These are phyloP conservation scores for Thaleichthys pacificus DNA, from an alignment of 2,797 vertebrate species.

Conservation along the genomic window DNA sequence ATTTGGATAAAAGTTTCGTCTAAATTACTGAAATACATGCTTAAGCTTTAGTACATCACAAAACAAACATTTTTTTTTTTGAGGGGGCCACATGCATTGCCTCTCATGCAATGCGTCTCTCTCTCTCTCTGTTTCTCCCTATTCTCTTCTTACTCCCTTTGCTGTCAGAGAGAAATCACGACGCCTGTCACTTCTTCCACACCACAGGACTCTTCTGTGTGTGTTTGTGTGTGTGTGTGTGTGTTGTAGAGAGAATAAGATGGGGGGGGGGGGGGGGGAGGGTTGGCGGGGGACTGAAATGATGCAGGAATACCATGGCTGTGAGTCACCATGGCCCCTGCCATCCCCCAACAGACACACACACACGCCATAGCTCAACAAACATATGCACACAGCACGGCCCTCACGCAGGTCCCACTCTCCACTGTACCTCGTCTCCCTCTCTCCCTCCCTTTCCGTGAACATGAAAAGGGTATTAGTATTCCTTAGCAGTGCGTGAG, in stretches of 20 bases:
- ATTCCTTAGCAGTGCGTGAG: slow-evolving; percentile 18
- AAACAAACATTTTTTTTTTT: background rate
- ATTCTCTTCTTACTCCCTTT: background rate
- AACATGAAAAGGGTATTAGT: slow-evolving; percentile 44
- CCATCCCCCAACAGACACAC: slow-evolving; percentile 12
- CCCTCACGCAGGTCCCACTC: slow-evolving; percentile 14
- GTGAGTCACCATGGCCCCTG: slow-evolving; percentile 33
- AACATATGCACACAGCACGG: background rate
- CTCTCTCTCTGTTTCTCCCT: slow-evolving; percentile 2
- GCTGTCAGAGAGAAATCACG: background rate
- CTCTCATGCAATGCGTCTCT: background rate
- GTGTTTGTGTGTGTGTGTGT: background rate
- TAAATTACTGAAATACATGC: background rate
- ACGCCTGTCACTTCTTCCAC: slow-evolving; percentile 13
- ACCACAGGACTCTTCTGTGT: background rate
- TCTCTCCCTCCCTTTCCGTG: slow-evolving; percentile 29
- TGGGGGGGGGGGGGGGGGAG: slow-evolving; percentile 23
- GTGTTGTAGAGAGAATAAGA: slow-evolving; percentile 3
- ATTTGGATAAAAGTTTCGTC: background rate
- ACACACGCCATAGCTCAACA: slow-evolving; percentile 21
- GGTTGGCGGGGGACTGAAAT: background rate
- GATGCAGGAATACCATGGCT: slow-evolving; percentile 31
- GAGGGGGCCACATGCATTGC: background rate
- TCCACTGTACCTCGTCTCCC: slow-evolving; percentile 5
- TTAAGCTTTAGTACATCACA: background rate